A percentile compares a stretch with the other conserved stretches of the same genome.
phyloP scores from a whole-genome alignment of 2,888 invertebrate genomes.

The Nyleta sp. region DNA sequence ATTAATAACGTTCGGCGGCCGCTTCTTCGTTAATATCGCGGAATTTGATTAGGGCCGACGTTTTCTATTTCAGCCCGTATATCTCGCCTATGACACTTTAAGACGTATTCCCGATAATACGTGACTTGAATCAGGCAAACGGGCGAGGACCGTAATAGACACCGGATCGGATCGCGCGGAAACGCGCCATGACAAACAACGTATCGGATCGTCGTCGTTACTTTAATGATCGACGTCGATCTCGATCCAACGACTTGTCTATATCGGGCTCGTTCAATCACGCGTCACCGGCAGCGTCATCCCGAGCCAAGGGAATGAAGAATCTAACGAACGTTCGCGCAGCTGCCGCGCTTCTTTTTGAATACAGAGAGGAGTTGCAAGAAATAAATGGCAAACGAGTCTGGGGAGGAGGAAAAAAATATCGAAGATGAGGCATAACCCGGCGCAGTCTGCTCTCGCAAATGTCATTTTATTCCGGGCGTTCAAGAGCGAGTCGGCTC shows the following conservation, averaged over 20 bases:
- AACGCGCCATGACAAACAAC: conserved; percentile 61
- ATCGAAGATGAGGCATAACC: too few relatives aligned
- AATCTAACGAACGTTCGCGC: conserved; percentile 18
- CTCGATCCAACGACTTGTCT: conserved; percentile 49
- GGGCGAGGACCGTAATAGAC: conserved; percentile 44
- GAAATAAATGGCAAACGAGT: too few relatives aligned
- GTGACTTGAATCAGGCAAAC: conserved; percentile 58
- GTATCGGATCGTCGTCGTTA: conserved; percentile 61
- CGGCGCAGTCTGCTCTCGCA: too few relatives aligned
- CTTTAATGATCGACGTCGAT: conserved; percentile 63
- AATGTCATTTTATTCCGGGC: too few relatives aligned
- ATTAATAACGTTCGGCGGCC: too few relatives aligned
- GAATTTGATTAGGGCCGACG: conserved; percentile 48
- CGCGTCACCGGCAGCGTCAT: conserved; percentile 31
- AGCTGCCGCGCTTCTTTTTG: too few relatives aligned
- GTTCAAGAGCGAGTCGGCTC: too few relatives aligned
- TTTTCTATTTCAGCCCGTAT: conserved; percentile 53
- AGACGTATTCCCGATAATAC: conserved; percentile 62
- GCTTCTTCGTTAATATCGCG: conserved; percentile 21
- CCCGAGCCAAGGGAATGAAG: conserved; percentile 42
- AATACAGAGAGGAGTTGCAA: too few relatives aligned
- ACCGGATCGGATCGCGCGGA: conserved; percentile 51
- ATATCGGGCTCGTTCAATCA: conserved; percentile 57
- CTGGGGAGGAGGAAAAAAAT: too few relatives aligned
- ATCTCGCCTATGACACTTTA: conserved; percentile 53